These are phyloP conservation scores for Siderastrea radians DNA, from an alignment of 92 coral and sea anemone genomes.

Conservation along the genomic window DNA sequence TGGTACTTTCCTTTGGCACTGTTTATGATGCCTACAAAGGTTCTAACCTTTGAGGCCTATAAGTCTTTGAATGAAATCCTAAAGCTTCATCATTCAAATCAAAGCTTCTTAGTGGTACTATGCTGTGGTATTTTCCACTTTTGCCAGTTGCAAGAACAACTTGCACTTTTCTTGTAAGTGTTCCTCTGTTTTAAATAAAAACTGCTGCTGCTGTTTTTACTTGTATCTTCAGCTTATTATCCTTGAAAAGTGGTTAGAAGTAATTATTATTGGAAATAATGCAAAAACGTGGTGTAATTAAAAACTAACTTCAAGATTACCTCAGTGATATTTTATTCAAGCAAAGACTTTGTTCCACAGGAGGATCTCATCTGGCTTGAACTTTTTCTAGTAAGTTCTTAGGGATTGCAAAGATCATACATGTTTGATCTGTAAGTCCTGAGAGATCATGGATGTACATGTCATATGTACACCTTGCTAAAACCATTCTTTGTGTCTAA, in stretches of 20 bases:
- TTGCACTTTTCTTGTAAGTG: too few species aligned
- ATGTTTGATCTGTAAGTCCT: constrained; percentile 22
- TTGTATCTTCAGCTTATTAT: not conserved
- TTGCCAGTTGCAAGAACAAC: too few species aligned
- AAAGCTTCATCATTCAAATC: too few species aligned
- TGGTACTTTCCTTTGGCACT: too few species aligned
- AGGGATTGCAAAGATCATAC: not conserved
- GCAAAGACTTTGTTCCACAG: constrained; percentile 16
- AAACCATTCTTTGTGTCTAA: not conserved
- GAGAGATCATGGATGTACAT: not conserved
- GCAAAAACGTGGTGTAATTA: not conserved
- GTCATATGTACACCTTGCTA: not conserved
- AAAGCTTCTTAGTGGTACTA: too few species aligned
- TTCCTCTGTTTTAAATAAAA: too few species aligned
- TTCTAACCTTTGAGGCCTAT: too few species aligned
- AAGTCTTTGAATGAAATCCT: too few species aligned
- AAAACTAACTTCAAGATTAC: too few species aligned
- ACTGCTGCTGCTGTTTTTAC: not conserved
- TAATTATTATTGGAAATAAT: not conserved
- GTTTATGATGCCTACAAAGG: too few species aligned
- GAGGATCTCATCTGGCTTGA: not conserved
- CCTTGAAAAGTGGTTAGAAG: not conserved
- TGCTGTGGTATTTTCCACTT: too few species aligned
- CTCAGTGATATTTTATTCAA: not conserved
- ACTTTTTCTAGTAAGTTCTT: not conserved